phyloP scores from a whole-genome alignment of 2,113 vertebrate species.

The Canis aureus region DNA sequence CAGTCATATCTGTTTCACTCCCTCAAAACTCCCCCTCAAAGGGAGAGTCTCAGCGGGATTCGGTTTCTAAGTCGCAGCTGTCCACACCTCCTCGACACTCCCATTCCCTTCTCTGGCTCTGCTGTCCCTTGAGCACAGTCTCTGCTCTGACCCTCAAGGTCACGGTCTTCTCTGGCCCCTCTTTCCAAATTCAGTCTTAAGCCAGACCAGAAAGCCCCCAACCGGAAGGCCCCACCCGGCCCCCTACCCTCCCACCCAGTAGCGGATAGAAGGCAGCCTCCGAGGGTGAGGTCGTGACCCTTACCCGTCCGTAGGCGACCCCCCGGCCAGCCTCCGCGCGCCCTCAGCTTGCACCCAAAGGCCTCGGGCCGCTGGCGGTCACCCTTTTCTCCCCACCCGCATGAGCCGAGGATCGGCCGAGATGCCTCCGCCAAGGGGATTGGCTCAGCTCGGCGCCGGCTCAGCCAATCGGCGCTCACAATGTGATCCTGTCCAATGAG shows the following conservation, averaged over 20 bases:
- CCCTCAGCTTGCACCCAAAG: fast-evolving
- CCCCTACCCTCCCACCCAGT: not conserved
- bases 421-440: not conserved
- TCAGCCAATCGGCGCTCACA: not conserved
- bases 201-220: not conserved
- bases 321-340: not conserved
- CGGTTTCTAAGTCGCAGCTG: not conserved
- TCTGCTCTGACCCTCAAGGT: not conserved
- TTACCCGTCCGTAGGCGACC: not conserved
- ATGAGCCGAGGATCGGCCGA: constrained; percentile 60
- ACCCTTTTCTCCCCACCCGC: fast-evolving
- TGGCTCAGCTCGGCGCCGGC: not conserved
- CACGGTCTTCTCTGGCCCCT: not conserved
- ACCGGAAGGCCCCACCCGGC: not conserved
- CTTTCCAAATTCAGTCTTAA: not conserved
- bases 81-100: not conserved
- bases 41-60: not conserved
- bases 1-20: not conserved
- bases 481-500: constrained; percentile 15
- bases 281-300: not conserved
- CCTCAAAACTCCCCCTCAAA: not conserved
- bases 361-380: fast-evolving
- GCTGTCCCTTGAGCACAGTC: not conserved
- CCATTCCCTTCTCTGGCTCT: not conserved
- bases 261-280: not conserved